These are phyloP conservation scores for Mormyrus proboscirostris DNA, from an alignment of 2,797 vertebrate species.

Conservation along the genomic window DNA sequence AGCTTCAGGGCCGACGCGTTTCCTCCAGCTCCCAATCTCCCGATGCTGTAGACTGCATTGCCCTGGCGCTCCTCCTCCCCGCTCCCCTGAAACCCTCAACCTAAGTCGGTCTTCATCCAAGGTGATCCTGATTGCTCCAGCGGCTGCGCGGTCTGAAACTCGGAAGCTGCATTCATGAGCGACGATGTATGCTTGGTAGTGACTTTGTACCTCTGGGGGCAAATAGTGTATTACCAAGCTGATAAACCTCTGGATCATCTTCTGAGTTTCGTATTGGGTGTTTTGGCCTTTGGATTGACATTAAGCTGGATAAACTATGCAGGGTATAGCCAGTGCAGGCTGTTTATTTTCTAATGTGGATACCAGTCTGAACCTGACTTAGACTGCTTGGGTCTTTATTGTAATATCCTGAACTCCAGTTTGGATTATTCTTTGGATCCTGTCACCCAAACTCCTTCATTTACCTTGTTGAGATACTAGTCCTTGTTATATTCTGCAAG, in stretches of 20 bases:
- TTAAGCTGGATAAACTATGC: not conserved
- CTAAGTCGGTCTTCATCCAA: not conserved
- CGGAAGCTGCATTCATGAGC: not conserved
- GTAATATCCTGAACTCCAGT: conserved; percentile 16
- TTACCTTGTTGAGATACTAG: not conserved
- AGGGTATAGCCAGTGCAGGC: not conserved
- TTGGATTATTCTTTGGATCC: not conserved
- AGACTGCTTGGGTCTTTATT: conserved; percentile 17
- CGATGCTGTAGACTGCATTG: not conserved
- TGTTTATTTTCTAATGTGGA: conserved; percentile 4
- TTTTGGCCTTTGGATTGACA: not conserved
- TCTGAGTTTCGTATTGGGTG: not conserved
- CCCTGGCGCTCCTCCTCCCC: not conserved
- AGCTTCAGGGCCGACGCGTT: not conserved
- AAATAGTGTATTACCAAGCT: not conserved
- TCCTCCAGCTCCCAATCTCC: not conserved
- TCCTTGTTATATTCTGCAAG: not conserved
- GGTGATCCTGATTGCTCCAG: not conserved
- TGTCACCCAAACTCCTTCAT: not conserved
- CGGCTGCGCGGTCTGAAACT: not conserved
- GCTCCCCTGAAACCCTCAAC: not conserved
- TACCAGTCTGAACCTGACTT: conserved; percentile 7
- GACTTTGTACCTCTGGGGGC: not conserved
- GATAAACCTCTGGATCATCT: not conserved
- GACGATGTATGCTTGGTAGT: not conserved